A percentile compares a stretch with the other conserved stretches of the same genome.
Evolutionary conservation across 2,888 invertebrate genomes (phyloP).

Genomic region (Sarcophaga carnaria): DNA sequence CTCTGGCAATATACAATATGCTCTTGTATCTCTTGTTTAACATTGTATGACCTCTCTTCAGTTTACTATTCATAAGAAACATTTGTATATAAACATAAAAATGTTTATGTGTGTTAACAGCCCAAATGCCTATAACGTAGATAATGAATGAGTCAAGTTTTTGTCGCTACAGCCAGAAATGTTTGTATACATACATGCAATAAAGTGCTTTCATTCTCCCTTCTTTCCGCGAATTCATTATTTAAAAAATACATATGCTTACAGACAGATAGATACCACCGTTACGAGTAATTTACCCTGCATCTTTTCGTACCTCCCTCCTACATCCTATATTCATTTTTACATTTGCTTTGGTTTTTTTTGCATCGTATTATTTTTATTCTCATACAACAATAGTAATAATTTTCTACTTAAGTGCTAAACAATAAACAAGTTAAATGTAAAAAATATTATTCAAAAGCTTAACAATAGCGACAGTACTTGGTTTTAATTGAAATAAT

Average conservation of each 20-base stretch:
- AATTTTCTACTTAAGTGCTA: background rate
- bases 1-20: too few species aligned
- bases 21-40: background rate
- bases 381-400: too few species aligned
- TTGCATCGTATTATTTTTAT: background rate
- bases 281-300: background rate
- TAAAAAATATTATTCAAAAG: conserved; percentile 16
- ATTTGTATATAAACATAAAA: conserved; percentile 9
- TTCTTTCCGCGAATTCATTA: too few species aligned
- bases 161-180: background rate
- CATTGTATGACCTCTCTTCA: background rate
- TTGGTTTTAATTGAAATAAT: conserved; percentile 32
- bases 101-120: background rate
- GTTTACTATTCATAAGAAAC: background rate
- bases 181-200: background rate
- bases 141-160: background rate
- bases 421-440: conserved; percentile 1
- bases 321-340: conserved; percentile 16
- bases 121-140: background rate
- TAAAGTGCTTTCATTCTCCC: too few species aligned
- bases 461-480: conserved; percentile 20
- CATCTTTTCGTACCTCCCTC: conserved; percentile 12
- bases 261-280: too few species aligned
- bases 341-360: background rate
- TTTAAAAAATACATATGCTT: too few species aligned